These are phyloP conservation scores for Formica exsecta DNA, from an alignment of 1,140 invertebrate species.

Conservation along the genomic window DNA sequence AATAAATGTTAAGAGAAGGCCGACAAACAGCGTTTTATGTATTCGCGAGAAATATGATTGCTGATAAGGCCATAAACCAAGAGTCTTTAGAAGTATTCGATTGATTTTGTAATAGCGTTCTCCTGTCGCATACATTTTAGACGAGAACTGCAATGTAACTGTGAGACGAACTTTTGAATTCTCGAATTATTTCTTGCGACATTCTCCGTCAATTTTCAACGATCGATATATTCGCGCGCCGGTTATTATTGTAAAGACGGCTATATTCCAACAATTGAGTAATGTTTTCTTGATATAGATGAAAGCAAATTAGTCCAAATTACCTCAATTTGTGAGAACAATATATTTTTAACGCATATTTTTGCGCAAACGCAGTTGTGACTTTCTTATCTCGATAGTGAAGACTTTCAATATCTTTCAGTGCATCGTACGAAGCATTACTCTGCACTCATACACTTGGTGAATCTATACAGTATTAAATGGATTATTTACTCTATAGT, in stretches of 20 bases:
- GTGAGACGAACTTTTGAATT: neutral
- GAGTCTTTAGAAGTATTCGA: neutral
- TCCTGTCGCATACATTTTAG: neutral
- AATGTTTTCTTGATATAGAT: neutral
- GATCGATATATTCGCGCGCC: neutral
- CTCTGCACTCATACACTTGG: neutral
- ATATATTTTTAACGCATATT: neutral
- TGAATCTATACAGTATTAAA: neutral
- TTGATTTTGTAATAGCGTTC: constrained; percentile 30
- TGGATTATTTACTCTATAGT: no score
- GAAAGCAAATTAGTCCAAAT: neutral
- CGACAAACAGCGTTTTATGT: neutral
- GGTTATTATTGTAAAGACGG: neutral
- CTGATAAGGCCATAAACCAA: constrained; percentile 43
- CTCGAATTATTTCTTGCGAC: neutral
- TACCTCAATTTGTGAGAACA: neutral
- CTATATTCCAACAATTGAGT: neutral
- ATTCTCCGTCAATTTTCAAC: constrained; percentile 5
- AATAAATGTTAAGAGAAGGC: constrained; percentile 9
- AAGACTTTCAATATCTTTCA: neutral
- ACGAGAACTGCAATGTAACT: neutral
- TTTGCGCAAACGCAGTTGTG: neutral
- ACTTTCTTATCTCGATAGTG: neutral
- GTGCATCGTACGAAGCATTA: neutral
- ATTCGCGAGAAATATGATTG: neutral